Evolutionary conservation across 2,113 vertebrate species (phyloP), one percentile per base, ranked within the genome.

Genomic region (Gulo gulo): DNA sequence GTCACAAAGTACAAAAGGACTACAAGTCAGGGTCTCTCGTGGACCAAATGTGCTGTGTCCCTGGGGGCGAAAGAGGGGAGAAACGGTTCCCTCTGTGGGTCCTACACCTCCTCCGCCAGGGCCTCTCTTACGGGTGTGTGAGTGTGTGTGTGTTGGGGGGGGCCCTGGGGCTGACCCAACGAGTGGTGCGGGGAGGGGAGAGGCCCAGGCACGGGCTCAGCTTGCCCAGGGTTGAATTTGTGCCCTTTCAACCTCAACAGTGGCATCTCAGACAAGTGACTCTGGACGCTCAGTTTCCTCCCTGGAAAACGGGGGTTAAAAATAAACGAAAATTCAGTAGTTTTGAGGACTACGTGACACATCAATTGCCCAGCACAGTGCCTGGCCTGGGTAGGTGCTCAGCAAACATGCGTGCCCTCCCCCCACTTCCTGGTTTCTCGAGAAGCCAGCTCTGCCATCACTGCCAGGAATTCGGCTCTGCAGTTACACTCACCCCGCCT

Each of bases 391-490:
- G 83, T n/a, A 96, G 92, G 88, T 93, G 57, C 88, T 94, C 50
- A 50, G 97, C 83, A 95, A 96, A 95, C 82, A 79, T 0, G 13
- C n/a, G 73, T 10, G 86, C 92, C 94, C 92, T 85, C 59, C 93
- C 97, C 92, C 86, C 16, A 80, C 89, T 97, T 98, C 96, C 97
- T 94, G 91, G 96, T 93, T 90, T 91, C 94, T 80, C 26, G 7
- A 26, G 92, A 74, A 84, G 89, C 92, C 94, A 84, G 36, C 73
- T 80, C 90, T 7, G 2, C 88, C 59, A 55, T 74, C 95, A 89
- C 73, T 97, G 97, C 97, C 96, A 96, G 97, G 97, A 97, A 97
- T 47, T 34, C 47, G 29, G 93, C 92, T 71, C 73, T n/a, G 85
- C 76, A 45, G 34, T 8, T 13, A 94, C 91, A 52, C 57, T 50